A percentile compares a stretch with the other conserved stretches of the same genome.
Evolutionary conservation across 2,888 invertebrate species (phyloP).

Genomic region (Caenorhabditis drosophilae): DNA sequence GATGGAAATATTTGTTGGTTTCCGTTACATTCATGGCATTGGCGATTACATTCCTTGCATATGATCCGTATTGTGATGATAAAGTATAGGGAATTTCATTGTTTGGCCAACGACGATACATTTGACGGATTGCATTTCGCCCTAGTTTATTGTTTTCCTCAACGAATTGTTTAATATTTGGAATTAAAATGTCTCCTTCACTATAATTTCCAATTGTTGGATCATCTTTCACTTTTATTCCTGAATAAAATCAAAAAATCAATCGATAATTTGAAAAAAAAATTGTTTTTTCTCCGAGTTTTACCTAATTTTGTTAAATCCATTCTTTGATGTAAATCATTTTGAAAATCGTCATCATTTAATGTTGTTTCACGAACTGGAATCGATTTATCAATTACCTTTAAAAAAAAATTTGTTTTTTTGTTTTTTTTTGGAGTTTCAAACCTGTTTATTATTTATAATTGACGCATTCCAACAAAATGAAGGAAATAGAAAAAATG

Average conservation of each 20-base stretch:
- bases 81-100: slow-evolving; percentile 68
- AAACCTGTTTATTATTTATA: slow-evolving; percentile 15
- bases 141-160: slow-evolving; percentile 57
- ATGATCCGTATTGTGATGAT: slow-evolving; percentile 65
- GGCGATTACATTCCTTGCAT: slow-evolving; percentile 66
- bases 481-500: too few relatives aligned
- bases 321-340: slow-evolving; percentile 19
- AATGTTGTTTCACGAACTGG: slow-evolving; percentile 40
- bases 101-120: slow-evolving; percentile 65
- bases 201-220: slow-evolving; percentile 62
- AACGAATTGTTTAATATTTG: slow-evolving; percentile 48
- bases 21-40: slow-evolving; percentile 65
- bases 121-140: slow-evolving; percentile 63
- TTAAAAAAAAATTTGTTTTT: background rate
- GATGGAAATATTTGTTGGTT: too few relatives aligned
- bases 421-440: slow-evolving; percentile 2
- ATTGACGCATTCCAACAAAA: slow-evolving; percentile 12
- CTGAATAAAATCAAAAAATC: slow-evolving; percentile 13
- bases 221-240: slow-evolving; percentile 62
- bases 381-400: slow-evolving; percentile 36
- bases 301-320: slow-evolving; percentile 10
- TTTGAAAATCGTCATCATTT: slow-evolving; percentile 41
- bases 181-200: slow-evolving; percentile 62
- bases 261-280: background rate
- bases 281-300: too few relatives aligned